Evolutionary conservation across 2,888 invertebrate genomes (phyloP).

Genomic region (Ennomos fuscantarius): DNA sequence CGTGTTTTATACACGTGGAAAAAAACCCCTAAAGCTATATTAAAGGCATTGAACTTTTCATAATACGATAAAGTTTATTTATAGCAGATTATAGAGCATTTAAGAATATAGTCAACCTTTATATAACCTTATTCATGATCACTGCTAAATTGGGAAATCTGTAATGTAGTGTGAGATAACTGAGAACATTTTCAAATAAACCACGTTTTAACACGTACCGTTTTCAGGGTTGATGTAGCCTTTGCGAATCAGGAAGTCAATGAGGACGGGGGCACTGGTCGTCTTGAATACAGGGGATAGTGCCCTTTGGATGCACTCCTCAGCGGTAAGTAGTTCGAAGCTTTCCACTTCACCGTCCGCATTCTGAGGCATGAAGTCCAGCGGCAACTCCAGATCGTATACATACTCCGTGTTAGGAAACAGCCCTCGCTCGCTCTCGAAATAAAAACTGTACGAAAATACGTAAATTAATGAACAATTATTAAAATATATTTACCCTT

Average conservation of each 20-base stretch:
- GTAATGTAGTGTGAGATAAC: too few relatives aligned
- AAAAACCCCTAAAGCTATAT: too few relatives aligned
- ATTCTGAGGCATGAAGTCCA: conserved; percentile 96
- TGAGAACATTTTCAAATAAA: too few relatives aligned
- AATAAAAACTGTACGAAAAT: conserved; percentile 89
- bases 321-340: conserved; percentile 94
- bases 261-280: conserved; percentile 95
- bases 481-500: too few relatives aligned
- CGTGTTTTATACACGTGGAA: too few relatives aligned
- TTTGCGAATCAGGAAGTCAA: conserved; percentile 97
- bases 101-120: too few relatives aligned
- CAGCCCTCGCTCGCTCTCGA: conserved; percentile 96
- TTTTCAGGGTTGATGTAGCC: conserved; percentile 95
- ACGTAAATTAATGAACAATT: conserved; percentile 12
- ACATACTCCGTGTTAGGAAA: conserved; percentile 98
- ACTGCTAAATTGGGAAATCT: too few relatives aligned
- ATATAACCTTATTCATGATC: too few relatives aligned
- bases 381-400: conserved; percentile 95
- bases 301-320: conserved; percentile 92
- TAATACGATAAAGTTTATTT: too few relatives aligned
- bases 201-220: conserved; percentile 79
- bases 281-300: conserved; percentile 95
- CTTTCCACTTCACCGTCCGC: conserved; percentile 97
- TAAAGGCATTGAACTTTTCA: too few relatives aligned
- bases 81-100: too few relatives aligned